Base-by-base conservation (phyloP, 1,140 invertebrate species). In the Drosophila ambigua region DNA sequence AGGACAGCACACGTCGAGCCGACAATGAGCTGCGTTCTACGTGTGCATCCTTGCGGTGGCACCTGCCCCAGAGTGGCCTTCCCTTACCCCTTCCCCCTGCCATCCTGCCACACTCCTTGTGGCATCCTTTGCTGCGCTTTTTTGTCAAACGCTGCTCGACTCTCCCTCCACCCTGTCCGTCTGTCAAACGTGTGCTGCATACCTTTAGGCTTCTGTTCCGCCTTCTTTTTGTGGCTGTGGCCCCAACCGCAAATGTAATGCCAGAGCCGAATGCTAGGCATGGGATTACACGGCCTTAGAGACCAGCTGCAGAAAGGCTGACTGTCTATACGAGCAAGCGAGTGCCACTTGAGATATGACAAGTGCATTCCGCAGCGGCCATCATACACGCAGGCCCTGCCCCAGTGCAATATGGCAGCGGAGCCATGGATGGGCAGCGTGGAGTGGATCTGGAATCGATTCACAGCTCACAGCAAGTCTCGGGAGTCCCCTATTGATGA, bases 21-120 rank as follows among this genome's bases (percentile, higher is more conserved):
- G 78, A 81, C 82, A 87, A 87, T 87, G 82, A 87, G 78, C 71
- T 82, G 75, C 82, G 69, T 81, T 81, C 62, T 78, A 85, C 82
- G 74, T 85, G 81, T 85, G 77, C 81, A 84, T 79, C 64, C 60
- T 74, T 68, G 64, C 45, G 73, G 60, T 61, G 58, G 26, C 72
- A 62, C 13, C 73, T 51, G 45, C 55, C 62, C 43, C 43, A 45
- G 5, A 20, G 20, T 20, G 20, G 20, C 20, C 20, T 20, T 20
- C 28, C 28, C 7, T 7, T 4, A 3, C 3, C 9, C 45, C 46
- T 54, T 16, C 20, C 23, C 16, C 24, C 1, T 31, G 20, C 20
- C 20, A 20, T 20, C 20, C 20, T 2, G 20, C 31, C 13, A 15
- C 49, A 9, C 39, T 4, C 53, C 2, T 11, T n/a, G 3, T 24